Base-by-base conservation (phyloP, 2,113 vertebrate genomes). In the Trichechus manatus region DNA sequence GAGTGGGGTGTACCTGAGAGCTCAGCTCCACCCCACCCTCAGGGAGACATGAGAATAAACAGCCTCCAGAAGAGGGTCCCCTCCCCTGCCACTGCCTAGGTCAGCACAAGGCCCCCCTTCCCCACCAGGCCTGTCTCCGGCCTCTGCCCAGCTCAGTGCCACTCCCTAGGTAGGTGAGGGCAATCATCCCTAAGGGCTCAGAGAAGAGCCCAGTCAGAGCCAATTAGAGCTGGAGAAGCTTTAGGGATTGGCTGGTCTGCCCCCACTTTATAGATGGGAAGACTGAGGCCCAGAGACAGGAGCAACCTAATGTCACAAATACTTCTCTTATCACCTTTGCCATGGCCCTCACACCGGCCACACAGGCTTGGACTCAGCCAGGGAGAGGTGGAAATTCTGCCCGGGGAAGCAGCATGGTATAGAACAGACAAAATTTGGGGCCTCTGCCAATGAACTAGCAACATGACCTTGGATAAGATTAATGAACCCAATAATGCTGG, bases 401-500 rank as follows among this genome's bases (percentile, higher is more conserved):
- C 47, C 47, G 47, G 47, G 47, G 17, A 10, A 15, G 31, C 47
- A 33, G 47, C 47, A 42, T 17, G 77, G 29, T 17, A 80, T 11
- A 80, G 39, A 27, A 53, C 47, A 81, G 87, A 81, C 23, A 64
- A 42, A 82, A 50, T 74, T 1, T 36, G 68, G 61, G 33, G 33
- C 44, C 50, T 93, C 83, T 56, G 56, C 25, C 83, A 70, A 5
- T 36, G 20, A 50, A 44, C 53, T 11, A 31, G 23, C 59, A 50
- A 42, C 0, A 9, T 29, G 70, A 27, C 59, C 23, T 29, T 0
- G 27, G 29, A 36, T 42, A 27, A 50, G 25, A 31, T 22, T 0
- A 50, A 2, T 8, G 10, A 36, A 31, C n/a, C 29, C 85, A 50
- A 0, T 6, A 81, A 42, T 0, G 0, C 6, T 27, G 63, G 50